Conservation (phyloP, 2,888 invertebrate genomes). For the Cacoxenus indagator region DNA sequence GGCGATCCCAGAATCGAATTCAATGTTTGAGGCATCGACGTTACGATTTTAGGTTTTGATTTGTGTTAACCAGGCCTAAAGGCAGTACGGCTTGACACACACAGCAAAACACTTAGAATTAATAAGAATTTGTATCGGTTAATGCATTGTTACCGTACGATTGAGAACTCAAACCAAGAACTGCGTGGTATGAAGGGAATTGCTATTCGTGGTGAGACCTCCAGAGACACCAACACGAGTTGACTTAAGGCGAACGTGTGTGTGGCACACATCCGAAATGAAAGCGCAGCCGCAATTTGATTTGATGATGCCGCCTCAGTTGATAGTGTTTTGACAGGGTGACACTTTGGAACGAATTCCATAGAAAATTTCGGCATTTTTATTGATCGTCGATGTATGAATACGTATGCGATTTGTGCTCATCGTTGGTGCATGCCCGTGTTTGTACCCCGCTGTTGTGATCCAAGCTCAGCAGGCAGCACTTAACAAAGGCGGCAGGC, state of each 20-base stretch:
- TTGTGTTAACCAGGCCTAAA: background rate
- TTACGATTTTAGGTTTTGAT: background rate
- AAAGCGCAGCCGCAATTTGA: background rate
- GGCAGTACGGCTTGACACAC: background rate
- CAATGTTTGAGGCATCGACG: background rate
- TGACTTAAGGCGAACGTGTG: slow-evolving; percentile 36
- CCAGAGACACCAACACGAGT: background rate
- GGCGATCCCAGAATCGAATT: background rate
- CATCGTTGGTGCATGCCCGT: too few species aligned
- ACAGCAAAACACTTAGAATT: slow-evolving; percentile 16
- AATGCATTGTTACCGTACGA: background rate
- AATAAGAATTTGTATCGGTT: slow-evolving; percentile 28
- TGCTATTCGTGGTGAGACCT: too few species aligned
- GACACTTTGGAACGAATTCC: slow-evolving; percentile 30
- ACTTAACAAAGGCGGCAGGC: slow-evolving; percentile 36
- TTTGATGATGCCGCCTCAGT: background rate
- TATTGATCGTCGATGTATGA: background rate
- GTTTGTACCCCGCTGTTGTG: slow-evolving; percentile 63
- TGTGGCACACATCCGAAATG: slow-evolving; percentile 41
- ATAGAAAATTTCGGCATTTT: slow-evolving; percentile 12
- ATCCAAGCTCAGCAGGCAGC: slow-evolving; percentile 56
- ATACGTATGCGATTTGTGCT: background rate
- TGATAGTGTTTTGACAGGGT: slow-evolving; percentile 55
- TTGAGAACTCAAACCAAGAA: too few species aligned
- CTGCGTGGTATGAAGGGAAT: too few species aligned